These are phyloP conservation scores for Tragelaphus strepsiceros DNA, from an alignment of 2,113 vertebrate genomes.

Conservation along the genomic window DNA sequence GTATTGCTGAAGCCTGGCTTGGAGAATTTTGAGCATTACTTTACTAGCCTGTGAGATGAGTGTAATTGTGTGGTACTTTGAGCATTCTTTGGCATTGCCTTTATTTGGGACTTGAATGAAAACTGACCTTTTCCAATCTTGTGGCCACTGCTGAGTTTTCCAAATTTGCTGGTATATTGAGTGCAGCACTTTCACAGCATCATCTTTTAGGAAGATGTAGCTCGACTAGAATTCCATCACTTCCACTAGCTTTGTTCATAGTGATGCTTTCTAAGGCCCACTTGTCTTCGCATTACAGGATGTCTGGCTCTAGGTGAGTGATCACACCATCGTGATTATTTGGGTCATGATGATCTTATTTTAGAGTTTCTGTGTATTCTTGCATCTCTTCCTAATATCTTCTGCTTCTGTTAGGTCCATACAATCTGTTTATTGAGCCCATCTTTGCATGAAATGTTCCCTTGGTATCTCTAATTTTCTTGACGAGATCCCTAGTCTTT, in stretches of 20 bases:
- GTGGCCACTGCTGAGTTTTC: background rate
- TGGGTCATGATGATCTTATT: background rate
- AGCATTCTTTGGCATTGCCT: background rate
- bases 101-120: background rate
- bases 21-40: background rate
- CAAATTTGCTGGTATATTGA: background rate
- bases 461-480: background rate
- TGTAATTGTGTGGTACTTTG: accelerated
- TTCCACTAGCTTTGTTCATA: background rate
- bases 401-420: background rate
- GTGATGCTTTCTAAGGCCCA: background rate
- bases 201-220: background rate
- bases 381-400: background rate
- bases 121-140: background rate
- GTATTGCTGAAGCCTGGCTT: background rate
- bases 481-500: background rate
- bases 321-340: background rate
- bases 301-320: background rate
- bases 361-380: background rate
- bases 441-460: background rate
- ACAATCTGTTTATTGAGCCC: background rate
- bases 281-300: background rate
- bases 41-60: background rate
- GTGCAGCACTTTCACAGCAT: background rate
- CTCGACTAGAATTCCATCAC: background rate